phyloP scores from a whole-genome alignment of 2,797 vertebrate species.

The Odontamblyopus lacepedii region DNA sequence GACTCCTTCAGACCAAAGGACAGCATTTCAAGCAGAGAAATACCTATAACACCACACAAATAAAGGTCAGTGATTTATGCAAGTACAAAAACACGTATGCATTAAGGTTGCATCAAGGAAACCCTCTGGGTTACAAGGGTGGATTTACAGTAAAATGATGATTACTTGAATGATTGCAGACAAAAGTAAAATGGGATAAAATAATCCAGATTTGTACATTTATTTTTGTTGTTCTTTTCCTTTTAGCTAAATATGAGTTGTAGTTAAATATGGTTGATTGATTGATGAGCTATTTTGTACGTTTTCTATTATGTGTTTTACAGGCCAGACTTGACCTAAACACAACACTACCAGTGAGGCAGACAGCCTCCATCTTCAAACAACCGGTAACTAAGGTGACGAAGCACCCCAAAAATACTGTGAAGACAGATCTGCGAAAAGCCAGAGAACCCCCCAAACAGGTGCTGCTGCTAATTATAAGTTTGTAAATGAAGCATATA shows the following conservation, averaged over 20 bases:
- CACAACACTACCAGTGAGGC: slow-evolving; percentile 93
- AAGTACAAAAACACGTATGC: neutral
- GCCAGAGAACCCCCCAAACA: slow-evolving; percentile 94
- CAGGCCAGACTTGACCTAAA: slow-evolving; percentile 95
- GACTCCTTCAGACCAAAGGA: slow-evolving; percentile 89
- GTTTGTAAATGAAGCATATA: too few species aligned
- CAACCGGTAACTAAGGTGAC: slow-evolving; percentile 98
- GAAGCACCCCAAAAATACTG: slow-evolving; percentile 97
- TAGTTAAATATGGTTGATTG: too few species aligned
- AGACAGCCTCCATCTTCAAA: slow-evolving; percentile 98
- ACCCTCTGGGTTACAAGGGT: too few species aligned
- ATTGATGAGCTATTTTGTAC: too few species aligned
- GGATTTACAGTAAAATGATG: too few species aligned
- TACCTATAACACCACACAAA: slow-evolving; percentile 86
- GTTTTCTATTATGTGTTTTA: neutral
- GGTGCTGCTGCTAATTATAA: slow-evolving; percentile 68
- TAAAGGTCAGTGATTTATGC: slow-evolving; percentile 77
- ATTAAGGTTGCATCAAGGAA: too few species aligned
- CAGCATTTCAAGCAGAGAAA: slow-evolving; percentile 89
- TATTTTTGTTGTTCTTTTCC: too few species aligned
- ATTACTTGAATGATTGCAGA: too few species aligned
- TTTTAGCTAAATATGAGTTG: too few species aligned
- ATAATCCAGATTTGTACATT: too few species aligned
- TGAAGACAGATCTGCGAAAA: slow-evolving; percentile 95
- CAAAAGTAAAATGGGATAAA: too few species aligned